Conservation (phyloP, 2,888 invertebrate species). For the Laothoe populi region DNA sequence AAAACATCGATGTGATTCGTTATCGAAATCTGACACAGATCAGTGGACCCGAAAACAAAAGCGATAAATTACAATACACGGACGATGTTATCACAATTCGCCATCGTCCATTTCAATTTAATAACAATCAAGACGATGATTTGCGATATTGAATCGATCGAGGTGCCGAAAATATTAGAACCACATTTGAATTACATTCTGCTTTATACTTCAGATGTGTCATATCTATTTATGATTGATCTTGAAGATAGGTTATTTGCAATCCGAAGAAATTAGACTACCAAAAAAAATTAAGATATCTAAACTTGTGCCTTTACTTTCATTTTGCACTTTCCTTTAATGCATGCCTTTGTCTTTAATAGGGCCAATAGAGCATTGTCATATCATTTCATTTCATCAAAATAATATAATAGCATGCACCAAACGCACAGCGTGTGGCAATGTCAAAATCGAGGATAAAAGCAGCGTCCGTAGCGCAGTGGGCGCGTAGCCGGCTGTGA, state of each 20-base stretch:
- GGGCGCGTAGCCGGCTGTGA: too few species aligned
- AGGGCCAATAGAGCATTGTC: too few species aligned
- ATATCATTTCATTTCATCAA: too few species aligned
- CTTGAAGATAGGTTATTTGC: background rate
- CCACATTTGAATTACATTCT: slow-evolving; percentile 1
- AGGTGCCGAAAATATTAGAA: slow-evolving; percentile 16
- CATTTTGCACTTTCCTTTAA: too few species aligned
- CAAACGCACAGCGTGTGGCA: too few species aligned
- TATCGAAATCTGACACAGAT: slow-evolving; percentile 23
- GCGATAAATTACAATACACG: slow-evolving; percentile 30
- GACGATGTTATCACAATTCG: slow-evolving; percentile 31
- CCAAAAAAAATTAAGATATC: too few species aligned
- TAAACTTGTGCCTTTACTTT: too few species aligned
- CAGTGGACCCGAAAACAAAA: slow-evolving; percentile 34
- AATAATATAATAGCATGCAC: too few species aligned
- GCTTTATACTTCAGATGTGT: background rate
- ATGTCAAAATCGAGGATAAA: too few species aligned
- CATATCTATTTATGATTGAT: background rate
- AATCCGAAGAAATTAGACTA: background rate
- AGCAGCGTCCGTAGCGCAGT: too few species aligned
- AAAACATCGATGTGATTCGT: background rate
- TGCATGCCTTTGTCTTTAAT: too few species aligned
- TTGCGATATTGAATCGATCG: slow-evolving; percentile 14
- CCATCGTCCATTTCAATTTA: slow-evolving; percentile 40
- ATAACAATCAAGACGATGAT: slow-evolving; percentile 38